Conservation (phyloP, 1,140 invertebrate species). For the Conus betulinus region DNA sequence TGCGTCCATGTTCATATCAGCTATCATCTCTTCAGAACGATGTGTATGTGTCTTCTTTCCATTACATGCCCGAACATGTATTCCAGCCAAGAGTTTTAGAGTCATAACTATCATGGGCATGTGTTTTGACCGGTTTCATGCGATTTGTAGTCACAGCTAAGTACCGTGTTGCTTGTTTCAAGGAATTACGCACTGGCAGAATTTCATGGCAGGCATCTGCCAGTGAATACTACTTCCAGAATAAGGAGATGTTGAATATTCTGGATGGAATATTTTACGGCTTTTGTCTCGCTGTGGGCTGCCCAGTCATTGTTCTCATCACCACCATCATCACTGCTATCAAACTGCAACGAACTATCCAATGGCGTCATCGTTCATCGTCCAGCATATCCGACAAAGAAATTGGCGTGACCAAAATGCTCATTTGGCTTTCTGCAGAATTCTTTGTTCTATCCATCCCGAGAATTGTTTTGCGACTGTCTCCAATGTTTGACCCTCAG, state of each 20-base stretch:
- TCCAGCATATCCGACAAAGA: not conserved
- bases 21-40: not conserved
- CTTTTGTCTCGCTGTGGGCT: not conserved
- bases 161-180: not conserved
- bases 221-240: not conserved
- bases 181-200: not conserved
- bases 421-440: not conserved
- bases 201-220: not conserved
- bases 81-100: not conserved
- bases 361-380: not conserved
- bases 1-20: not conserved
- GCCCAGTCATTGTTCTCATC: not conserved
- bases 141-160: not conserved
- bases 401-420: not conserved
- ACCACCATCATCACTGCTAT: not conserved
- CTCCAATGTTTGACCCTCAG: too few species aligned
- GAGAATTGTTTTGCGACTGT: too few species aligned
- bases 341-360: not conserved
- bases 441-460: not conserved
- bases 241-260: not conserved
- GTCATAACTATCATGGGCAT: not conserved
- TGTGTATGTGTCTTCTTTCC: not conserved
- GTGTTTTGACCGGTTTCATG: not conserved
- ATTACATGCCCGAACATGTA: not conserved
- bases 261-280: conserved; percentile 18